Evolutionary conservation across 2,888 invertebrate genomes (phyloP).

Genomic region (Calliphora vomitoria): DNA sequence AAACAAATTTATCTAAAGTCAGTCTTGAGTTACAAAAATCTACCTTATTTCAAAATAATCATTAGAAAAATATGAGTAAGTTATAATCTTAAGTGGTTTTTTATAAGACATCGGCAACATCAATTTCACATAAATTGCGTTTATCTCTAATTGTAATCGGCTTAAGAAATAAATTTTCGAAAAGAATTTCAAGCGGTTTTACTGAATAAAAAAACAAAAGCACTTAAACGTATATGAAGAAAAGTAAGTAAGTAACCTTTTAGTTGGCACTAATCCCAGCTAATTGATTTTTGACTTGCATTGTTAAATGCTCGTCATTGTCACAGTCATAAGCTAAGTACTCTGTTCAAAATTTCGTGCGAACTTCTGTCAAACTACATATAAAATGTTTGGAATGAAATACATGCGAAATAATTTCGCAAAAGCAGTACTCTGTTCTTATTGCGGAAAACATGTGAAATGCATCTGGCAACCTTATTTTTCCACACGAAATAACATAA

Average conservation of each 20-base stretch:
- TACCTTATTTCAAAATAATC: neutral
- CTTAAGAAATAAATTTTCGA: constrained; percentile 17
- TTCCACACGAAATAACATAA: too few species aligned
- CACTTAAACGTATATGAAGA: constrained; percentile 1
- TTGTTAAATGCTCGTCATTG: constrained; percentile 50
- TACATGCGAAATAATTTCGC: too few species aligned
- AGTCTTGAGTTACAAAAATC: neutral
- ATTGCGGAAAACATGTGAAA: too few species aligned
- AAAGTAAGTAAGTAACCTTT: constrained; percentile 12
- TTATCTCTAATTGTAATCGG: constrained; percentile 52
- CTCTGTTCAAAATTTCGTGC: too few species aligned
- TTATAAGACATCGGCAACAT: neutral
- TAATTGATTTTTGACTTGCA: constrained; percentile 68
- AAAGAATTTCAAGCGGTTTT: constrained; percentile 18
- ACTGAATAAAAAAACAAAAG: neutral
- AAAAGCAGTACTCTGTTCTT: too few species aligned
- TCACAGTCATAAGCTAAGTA: too few species aligned
- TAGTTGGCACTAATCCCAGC: constrained; percentile 54
- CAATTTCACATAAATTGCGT: constrained; percentile 26
- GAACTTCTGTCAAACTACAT: too few species aligned
- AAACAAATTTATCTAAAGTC: neutral
- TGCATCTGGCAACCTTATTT: too few species aligned
- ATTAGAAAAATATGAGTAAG: neutral
- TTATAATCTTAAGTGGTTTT: constrained; percentile 16
- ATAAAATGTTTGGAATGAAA: too few species aligned